Evolutionary conservation across 2,797 vertebrate species (phyloP), one percentile per base, ranked within the genome.

Genomic region (Xerus rutilus): DNA sequence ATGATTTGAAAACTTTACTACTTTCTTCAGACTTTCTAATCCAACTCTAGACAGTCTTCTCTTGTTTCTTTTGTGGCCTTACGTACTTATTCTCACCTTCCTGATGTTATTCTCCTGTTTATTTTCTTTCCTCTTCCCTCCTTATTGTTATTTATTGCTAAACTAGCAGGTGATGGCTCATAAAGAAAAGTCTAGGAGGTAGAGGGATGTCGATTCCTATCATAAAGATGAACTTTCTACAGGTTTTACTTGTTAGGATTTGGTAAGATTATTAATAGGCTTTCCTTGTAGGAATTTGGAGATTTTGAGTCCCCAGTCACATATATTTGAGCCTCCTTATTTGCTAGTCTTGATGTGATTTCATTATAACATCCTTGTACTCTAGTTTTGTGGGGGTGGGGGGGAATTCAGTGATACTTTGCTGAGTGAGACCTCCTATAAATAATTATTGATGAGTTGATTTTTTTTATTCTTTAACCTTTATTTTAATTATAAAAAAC

Each of bases 401-500:
- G 3, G 39, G 39, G 39, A 39, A 39, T 39, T 39, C 39, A 70
- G 15, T 90, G 73, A 52, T 94, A 62, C 28, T 94, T 89, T 92
- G 23, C 74, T 86, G 21, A 86, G 13, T 95, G 32, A 76, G 6
- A 91, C 35, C 30, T 85, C 92, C 13, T 54, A 32, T 94, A 65
- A 88, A 77, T 95, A 86, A 76, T 84, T 93, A 91, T 49, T 82
- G 39, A n/a, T 73, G 45, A 93, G 86, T 70, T 92, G 8, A 62
- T 78, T 94, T 91, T 74, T 92, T 39, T 52, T 62, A 52, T 72
- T 96, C 13, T 96, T 94, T 92, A 94, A 92, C 52, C 18, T 95
- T 85, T 65, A 52, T 85, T 94, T 96, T 96, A 77, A 95, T 91
- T 79, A 67, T 91, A 78, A 96, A 93, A 92, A 28, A 43, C 20